Base-by-base conservation (phyloP, 2,113 vertebrate species). In the Baryphthengus martii region DNA sequence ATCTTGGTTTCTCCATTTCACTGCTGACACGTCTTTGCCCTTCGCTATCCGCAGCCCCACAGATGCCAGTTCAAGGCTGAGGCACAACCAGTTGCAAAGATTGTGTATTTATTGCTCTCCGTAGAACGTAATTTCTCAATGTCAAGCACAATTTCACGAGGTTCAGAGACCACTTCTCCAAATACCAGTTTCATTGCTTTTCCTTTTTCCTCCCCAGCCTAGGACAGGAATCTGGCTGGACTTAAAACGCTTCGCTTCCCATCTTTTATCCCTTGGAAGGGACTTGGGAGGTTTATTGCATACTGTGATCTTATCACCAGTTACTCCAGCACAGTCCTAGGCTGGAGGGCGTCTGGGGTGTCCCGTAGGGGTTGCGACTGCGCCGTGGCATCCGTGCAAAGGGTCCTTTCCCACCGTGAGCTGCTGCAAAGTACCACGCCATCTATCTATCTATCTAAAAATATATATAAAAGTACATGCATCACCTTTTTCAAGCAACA, bases 161-260 rank as follows among this genome's bases (percentile, higher is more conserved):
- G 39, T n/a, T 88, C 85, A 93, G 62, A 88, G 89, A 55, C 55
- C 55, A 39, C 50, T 83, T 76, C 40, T 49, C 49, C 67, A 73
- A 75, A 83, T 66, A 42, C 31, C 84, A 45, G 1, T 40, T 70
- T 59, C 92, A 67, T 45, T 75, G 49, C 42, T 58, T 88, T 33
- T 56, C 4, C 14, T 72, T 70, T 67, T 33, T 59, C 24, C 80
- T 76, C 59, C 74, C 66, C 65, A 58, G 82, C 61, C n/a, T 3
- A 20, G 47, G 74, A 85, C 90, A 90, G 78, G 61, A 67, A 63
- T 59, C 88, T 95, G 93, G 94, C 88, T 53, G 70, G 70, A 90
- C 90, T 92, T 92, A 14, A 95, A 96, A 93, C 93, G 55, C 17
- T 93, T 85, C 1, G 0, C 14, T 91, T 82, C 74, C 78, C 85